Base-by-base conservation (phyloP, 2,888 invertebrate genomes). In the Pelosia muscerda region DNA sequence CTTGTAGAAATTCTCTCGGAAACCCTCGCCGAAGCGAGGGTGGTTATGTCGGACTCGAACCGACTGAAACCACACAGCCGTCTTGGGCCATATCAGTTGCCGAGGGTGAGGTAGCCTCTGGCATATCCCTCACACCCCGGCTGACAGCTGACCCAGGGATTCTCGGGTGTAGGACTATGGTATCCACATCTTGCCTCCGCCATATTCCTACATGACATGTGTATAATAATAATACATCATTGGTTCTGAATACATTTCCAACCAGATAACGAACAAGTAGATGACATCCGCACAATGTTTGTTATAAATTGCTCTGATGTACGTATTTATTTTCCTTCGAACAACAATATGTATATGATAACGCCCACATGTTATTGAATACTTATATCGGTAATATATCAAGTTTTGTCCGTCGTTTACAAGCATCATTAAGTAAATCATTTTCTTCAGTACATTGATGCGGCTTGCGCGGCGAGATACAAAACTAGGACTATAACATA, bases 361-460 rank as follows among this genome's bases (percentile, higher is more conserved):
- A 25, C 55, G 26, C 55, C 55, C 55, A 55, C 55, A 15, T 55
- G 2, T 23, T 55, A 25, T 26, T 55, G 15, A 25, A 23, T 25
- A 25, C 38, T 38, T 42, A 64, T 34, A 15, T 15, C 38, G 34
- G 57, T 55, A 28, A 58, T 62, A 53, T 28, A 62, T 63, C 22
- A 54, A 54, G 31, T 42, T 58, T 49, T 23, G 23, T 60, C 23
- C 19, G 11, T 65, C 23, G 42, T 28, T 61, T 22, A 15, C 31
- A 42, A 59, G 31, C n/a, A 0, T 13, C 8, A 42, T 61, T 53
- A 58, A 28, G 19, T n/a, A 54, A 65, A n/a, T 64, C 22, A 56
- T 63, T 63, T 63, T 58, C 56, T 56, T n/a, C n/a, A 61, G 22
- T 58, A 54, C 28, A 66, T 62, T 26, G 60, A 57, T 25, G 59